Evolutionary conservation across 2,888 invertebrate genomes (phyloP), one percentile per base, ranked within the genome.

Genomic region (Lypha dubia): DNA sequence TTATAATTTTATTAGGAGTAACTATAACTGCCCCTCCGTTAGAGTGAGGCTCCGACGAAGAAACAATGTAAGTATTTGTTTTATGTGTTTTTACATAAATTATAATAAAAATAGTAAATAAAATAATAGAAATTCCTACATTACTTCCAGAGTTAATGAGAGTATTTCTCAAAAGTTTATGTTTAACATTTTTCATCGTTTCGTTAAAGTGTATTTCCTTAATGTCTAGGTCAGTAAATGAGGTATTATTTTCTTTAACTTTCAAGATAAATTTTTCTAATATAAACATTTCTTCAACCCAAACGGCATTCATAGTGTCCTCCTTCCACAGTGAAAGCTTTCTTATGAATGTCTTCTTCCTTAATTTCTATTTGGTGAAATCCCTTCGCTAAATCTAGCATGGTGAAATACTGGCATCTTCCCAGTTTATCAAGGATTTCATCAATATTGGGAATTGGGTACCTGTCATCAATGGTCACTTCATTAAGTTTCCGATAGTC

Each of bases 41-140:
- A 60, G 35, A 60, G 35, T 60, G 60, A 60, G 60, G 60, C 60
- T 60, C 38, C 60, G 13, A 60, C 38, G 38, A 60, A 60, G 38
- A 56, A 28, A 56, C 32, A 56, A 56, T 56, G n/a, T 32, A 38
- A 3, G 60, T 38, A 38, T 38, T 60, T 17, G 35, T 58, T 58
- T 15, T 58, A 24, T 5, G 35, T 58, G 32, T 17, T 35, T 3
- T 58, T 9, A 58, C 17, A 58, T 35, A 60, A n/a, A 60, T 22
- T 41, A 56, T 32, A 32, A 56, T 32, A 8, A 56, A 56, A 22
- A 62, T n/a, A 22, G 13, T 13, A 60, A 38, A 38, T 4, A 60
- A 32, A 60, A 62, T 41, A 3, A 62, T n/a, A 20, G 38, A 62
- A 62, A 41, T 62, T 32, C 60, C 38, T 7, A 60, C 38, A 60